Evolutionary conservation across 2,888 invertebrate genomes (phyloP), one percentile per base, ranked within the genome.

Genomic region (Polydrusus tereticollis): DNA sequence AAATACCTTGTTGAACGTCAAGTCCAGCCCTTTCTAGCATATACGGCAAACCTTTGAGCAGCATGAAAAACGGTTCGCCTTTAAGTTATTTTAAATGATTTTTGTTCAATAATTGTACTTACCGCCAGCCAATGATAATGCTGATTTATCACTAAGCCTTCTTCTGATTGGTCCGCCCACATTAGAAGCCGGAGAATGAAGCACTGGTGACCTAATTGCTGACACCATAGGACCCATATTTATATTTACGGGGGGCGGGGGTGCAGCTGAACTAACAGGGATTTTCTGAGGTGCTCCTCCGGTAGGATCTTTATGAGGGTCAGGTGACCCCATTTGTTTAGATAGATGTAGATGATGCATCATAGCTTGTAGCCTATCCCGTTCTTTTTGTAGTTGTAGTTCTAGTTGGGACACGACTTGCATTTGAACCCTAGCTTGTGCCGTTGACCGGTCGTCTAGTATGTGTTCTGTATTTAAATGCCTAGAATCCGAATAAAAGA

Each of bases 341-440:
- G 91, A 92, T 87, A 94, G 89, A 84, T 98, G 97, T 75, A 98
- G 88, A 85, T 99, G 98, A 72, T 96, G 93, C 97, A 98, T 97
- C 98, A 98, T 98, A 66, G 97, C 97, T 80, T 95, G 94, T 69
- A 98, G 89, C 63, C 97, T 90, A 85, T 97, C 97, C 65, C 96
- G 90, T 86, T 98, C 98, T 81, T 96, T 95, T 80, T 95, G 92
- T 80, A 98, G 88, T 86, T 98, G 96, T 77, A 95, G 89, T 86
- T 97, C 97, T 74, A 97, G 86, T 85, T 97, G 96, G 0, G 96
- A 94, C 7, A 97, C 96, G 76, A 98, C 97, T 87, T 98, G 97
- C 96, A 97, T 96, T 88, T 98, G 98, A 47, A 98, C 97, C 52
- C 98, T 91, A 12, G 97, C 97, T 85, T 98, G 98, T 21, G 98